A percentile compares a stretch with the other conserved stretches of the same genome.
phyloP scores from a whole-genome alignment of 2,797 vertebrate species.

The Somateria mollissima region DNA sequence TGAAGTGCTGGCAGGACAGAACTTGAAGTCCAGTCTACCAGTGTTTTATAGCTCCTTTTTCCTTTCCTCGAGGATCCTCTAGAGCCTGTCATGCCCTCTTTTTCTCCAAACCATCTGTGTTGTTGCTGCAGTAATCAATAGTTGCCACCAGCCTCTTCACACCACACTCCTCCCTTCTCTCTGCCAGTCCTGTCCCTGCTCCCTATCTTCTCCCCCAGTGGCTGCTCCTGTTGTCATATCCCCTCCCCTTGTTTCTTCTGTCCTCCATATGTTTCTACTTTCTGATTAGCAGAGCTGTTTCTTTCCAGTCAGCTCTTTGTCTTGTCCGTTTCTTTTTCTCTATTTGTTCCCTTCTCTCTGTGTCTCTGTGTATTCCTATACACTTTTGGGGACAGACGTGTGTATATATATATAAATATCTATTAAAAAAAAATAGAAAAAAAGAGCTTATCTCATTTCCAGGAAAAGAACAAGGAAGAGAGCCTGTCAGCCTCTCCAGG shows the following conservation, averaged over 20 bases:
- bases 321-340: not conserved
- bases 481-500: not conserved
- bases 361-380: not conserved
- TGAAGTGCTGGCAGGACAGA: not conserved
- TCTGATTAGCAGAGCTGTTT: not conserved
- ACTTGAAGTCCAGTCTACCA: not conserved
- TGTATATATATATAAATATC: fast-evolving
- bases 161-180: not conserved
- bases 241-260: not conserved
- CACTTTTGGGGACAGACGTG: not conserved
- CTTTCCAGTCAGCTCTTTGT: not conserved
- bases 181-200: not conserved
- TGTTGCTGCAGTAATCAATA: not conserved
- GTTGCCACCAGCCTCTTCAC: not conserved
- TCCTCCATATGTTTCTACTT: not conserved
- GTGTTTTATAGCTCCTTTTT: not conserved
- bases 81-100: not conserved
- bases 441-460: not conserved
- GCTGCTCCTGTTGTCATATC: not conserved
- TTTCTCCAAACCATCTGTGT: not conserved
- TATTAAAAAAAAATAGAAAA: too few relatives aligned
- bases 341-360: not conserved
- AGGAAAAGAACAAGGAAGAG: not conserved
- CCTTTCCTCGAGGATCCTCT: not conserved
- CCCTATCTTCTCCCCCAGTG: not conserved